phyloP scores from a whole-genome alignment of 2,888 invertebrate genomes.

The Ommatoiulus sabulosus region DNA sequence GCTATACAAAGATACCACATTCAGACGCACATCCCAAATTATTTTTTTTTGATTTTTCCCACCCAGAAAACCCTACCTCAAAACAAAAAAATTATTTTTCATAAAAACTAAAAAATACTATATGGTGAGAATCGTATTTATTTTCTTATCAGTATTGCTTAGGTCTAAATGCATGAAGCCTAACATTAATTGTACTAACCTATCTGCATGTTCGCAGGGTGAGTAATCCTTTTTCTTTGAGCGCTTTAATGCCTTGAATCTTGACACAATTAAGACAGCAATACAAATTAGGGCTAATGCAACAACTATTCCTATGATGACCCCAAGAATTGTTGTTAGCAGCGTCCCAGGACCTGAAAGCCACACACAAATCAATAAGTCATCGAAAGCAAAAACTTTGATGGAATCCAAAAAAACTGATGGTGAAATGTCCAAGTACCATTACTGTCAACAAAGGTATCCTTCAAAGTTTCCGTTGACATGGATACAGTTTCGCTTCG shows the following conservation, averaged over 20 bases:
- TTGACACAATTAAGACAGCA: slow-evolving; percentile 55
- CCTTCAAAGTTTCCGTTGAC: slow-evolving; percentile 44
- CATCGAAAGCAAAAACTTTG: neutral
- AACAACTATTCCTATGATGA: slow-evolving; percentile 58
- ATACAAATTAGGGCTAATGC: slow-evolving; percentile 57
- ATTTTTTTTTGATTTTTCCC: too few species aligned
- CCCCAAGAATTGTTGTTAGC: slow-evolving; percentile 58
- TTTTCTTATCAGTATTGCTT: too few species aligned
- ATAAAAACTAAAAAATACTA: too few species aligned
- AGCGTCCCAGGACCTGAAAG: slow-evolving; percentile 49
- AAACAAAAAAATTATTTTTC: too few species aligned
- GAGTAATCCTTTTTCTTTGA: slow-evolving; percentile 57
- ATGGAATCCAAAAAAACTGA: neutral
- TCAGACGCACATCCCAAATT: too few species aligned
- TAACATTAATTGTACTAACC: too few species aligned
- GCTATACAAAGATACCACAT: too few species aligned
- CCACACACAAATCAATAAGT: too few species aligned
- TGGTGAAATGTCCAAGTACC: neutral
- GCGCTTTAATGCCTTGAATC: slow-evolving; percentile 53
- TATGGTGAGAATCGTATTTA: too few species aligned
- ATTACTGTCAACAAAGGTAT: neutral
- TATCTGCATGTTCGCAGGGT: slow-evolving; percentile 57
- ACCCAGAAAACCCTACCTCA: too few species aligned
- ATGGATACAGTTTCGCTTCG: slow-evolving; percentile 54
- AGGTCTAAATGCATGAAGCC: too few species aligned